phyloP scores from a whole-genome alignment of 2,113 vertebrate species.

The Saccopteryx bilineata region DNA sequence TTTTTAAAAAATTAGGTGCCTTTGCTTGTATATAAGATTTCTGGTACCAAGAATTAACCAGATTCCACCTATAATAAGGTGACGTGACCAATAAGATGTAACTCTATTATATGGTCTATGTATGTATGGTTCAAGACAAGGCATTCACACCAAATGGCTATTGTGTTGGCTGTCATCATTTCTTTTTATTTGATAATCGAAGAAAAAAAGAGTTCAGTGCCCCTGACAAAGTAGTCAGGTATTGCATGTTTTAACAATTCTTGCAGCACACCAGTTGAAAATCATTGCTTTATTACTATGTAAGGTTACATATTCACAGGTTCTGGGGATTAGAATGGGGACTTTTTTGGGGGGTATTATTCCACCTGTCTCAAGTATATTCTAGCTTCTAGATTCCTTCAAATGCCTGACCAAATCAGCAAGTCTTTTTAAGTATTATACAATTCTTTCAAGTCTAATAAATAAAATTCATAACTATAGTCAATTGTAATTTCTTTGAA shows the following conservation, averaged over 20 bases:
- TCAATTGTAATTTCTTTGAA: slow-evolving; percentile 29
- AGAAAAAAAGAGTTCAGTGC: background rate
- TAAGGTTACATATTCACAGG: background rate
- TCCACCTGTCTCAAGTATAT: background rate
- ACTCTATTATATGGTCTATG: background rate
- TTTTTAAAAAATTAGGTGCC: background rate
- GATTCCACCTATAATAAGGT: background rate
- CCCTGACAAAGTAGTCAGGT: background rate
- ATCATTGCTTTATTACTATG: background rate
- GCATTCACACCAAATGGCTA: background rate
- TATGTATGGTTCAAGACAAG: background rate
- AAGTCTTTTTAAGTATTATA: background rate
- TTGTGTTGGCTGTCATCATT: background rate
- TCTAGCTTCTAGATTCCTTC: slow-evolving; percentile 43
- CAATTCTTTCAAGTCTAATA: slow-evolving; percentile 32
- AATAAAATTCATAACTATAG: background rate
- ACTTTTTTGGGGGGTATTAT: background rate
- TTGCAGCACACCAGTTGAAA: background rate
- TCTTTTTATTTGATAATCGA: background rate
- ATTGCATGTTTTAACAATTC: background rate
- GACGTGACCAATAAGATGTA: background rate
- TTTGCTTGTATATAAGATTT: background rate
- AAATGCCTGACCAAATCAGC: background rate
- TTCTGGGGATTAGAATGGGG: background rate
- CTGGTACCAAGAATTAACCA: background rate